Base-by-base conservation (phyloP, 1,140 invertebrate genomes). In the Dendrolimus kikuchii region DNA sequence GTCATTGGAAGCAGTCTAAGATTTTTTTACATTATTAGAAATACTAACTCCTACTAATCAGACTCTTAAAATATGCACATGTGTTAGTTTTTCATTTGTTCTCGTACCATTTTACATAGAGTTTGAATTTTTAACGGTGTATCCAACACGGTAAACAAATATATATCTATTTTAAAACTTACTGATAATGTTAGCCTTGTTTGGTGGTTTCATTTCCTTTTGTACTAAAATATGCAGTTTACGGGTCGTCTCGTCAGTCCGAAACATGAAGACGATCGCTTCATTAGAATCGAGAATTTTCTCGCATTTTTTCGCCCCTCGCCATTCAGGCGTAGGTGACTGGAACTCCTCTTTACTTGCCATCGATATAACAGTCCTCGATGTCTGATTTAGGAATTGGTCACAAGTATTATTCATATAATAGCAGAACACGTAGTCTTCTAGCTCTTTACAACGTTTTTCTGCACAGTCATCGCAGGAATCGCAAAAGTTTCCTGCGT, bases 381-480 rank as follows among this genome's bases (percentile, higher is more conserved):
- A 58, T 5, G 52, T 68, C 10, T 86, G 73, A 6, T 85, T 87
- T 58, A 89, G 91, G 60, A 89, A 88, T n/a, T 75, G 71, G 23
- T 80, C 84, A 53, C 91, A 92, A 9, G 88, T 68, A 38, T 68
- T 65, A 9, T 91, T 79, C 9, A 88, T 81, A 51, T 92, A 71
- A 37, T 91, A 91, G 59, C 92, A 82, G 68, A 93, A 92, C 9
- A 91, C 90, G 62, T 91, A 89, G 66, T 94, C 95, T 74, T 95
- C 92, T 60, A 94, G 91, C 61, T 94, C 91, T 46, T 91, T 87
- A 80, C 96, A 98, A 39, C 87, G 71, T 59, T 91, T 64, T 5
- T 59, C 59, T 0, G 61, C 53, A 7, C 81, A 77, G 38, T 79
- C 68, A 4, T 89, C 86, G 66, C 93, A 94, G 49, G 91, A 89